phyloP scores from a whole-genome alignment of 1,140 invertebrate genomes.

The Capitella teleta region DNA sequence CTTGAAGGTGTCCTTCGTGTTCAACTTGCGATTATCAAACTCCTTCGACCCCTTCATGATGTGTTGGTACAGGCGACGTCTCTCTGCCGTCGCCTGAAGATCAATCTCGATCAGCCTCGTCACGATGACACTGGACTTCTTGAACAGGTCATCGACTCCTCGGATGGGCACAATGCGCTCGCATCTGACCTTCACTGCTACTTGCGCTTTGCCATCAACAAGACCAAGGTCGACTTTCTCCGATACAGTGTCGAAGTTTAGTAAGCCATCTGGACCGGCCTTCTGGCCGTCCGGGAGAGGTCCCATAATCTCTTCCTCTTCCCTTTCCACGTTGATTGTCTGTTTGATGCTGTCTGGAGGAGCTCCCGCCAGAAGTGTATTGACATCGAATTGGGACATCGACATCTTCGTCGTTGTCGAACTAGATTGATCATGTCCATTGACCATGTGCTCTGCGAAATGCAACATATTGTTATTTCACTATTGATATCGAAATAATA shows the following conservation, averaged over 20 bases:
- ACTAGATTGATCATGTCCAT: too few species aligned
- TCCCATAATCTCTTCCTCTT: constrained; percentile 34
- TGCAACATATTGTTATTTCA: too few species aligned
- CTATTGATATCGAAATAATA: too few species aligned
- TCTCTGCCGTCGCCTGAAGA: constrained; percentile 30
- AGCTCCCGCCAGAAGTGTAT: constrained; percentile 1
- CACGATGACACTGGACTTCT: constrained; percentile 36
- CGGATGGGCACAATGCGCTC: constrained; percentile 34
- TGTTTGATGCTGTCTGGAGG: constrained; percentile 19
- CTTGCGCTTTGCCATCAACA: constrained; percentile 28
- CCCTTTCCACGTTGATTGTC: constrained; percentile 22
- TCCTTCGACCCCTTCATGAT: constrained; percentile 18
- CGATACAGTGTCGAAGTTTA: constrained; percentile 34
- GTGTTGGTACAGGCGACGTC: constrained; percentile 27
- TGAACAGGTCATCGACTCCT: constrained; percentile 33
- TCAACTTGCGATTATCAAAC: constrained; percentile 3
- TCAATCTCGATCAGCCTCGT: constrained; percentile 37
- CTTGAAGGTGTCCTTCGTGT: constrained; percentile 14
- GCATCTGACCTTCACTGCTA: constrained; percentile 32
- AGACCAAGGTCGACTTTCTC: constrained; percentile 34
- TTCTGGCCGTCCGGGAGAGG: constrained; percentile 30
- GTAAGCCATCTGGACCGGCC: constrained; percentile 14
- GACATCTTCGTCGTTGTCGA: too few species aligned
- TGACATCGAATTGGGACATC: constrained; percentile 2
- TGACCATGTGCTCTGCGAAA: too few species aligned